Evolutionary conservation across 2,888 invertebrate species (phyloP), one percentile per base, ranked within the genome.

Genomic region (Andrena fulva): DNA sequence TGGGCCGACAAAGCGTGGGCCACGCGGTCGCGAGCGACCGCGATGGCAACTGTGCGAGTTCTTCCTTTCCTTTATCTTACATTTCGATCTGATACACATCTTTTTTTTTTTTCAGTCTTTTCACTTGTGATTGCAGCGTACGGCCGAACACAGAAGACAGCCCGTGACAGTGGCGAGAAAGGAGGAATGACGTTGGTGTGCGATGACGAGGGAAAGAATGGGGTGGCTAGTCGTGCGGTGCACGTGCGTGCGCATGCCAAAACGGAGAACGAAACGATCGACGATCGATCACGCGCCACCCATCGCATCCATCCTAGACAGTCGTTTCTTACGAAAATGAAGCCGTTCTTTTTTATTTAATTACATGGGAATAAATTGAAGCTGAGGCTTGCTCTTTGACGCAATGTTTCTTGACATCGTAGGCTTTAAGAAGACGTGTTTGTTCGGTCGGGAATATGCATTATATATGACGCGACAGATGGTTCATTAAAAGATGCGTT

Each of bases 171-270:
- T 70, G 78, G 54, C 63, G 62, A 56, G 62, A 56, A 72, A 48
- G 69, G 33, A 70, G 70, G 54, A 42, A 50, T 69, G 77, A 77
- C 56, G 63, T 59, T 59, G 35, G 12, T 80, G 74, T 85, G 75
- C 63, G 56, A 77, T 67, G 77, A 79, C 69, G 67, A 63, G 52
- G 50, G 73, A 62, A 20, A 72, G 59, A 8, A 54, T 64, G 64
- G 73, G 66, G 48, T n/a, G 81, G 71, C 77, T 84, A 87, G 77
- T 85, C 70, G 80, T 86, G 88, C 86, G 87, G 82, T 89, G 82
- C 87, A 82, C 74, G 87, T 88, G 87, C 88, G 79, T 80, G 59
- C 70, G 77, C 88, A 82, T 89, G 81, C 86, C 62, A 75, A 52
- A 16, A 35, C 29, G 68, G 31, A 54, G 56, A 60, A 73, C 82